A percentile compares a stretch with the other conserved stretches of the same genome.
These are phyloP conservation scores for Heliocidaris tuberculata DNA, from an alignment of 35 echinoderm and acorn worm genomes.

Conservation along the genomic window DNA sequence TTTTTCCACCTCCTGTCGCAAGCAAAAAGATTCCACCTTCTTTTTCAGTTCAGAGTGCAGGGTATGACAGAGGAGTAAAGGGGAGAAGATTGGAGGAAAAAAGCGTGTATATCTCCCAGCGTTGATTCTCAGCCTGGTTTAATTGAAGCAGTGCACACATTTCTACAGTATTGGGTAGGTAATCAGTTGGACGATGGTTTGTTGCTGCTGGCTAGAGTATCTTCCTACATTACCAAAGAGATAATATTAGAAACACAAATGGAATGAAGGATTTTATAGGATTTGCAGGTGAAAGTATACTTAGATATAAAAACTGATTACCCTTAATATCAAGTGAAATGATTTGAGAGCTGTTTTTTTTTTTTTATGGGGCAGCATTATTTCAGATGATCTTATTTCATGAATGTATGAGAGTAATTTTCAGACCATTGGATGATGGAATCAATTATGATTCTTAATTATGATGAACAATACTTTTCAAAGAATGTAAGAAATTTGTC, in stretches of 20 bases:
- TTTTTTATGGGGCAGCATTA: neutral
- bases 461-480: no score
- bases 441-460: no score
- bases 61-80: neutral
- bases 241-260: neutral
- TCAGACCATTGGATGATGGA: no score
- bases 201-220: neutral
- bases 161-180: neutral
- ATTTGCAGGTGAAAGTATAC: neutral
- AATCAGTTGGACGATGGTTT: neutral
- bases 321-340: neutral
- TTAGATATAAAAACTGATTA: no score
- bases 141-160: conserved; percentile 16
- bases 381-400: no score
- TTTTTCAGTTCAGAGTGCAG: neutral
- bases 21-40: neutral
- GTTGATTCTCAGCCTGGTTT: neutral
- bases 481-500: no score
- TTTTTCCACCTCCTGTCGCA: conserved; percentile 1
- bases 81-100: neutral
- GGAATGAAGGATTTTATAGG: neutral
- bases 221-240: neutral
- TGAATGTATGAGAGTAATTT: no score
- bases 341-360: no score
- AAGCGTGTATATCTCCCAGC: neutral